Evolutionary conservation across 2,113 vertebrate species (phyloP), one percentile per base, ranked within the genome.

Genomic region (Mus spicilegus): DNA sequence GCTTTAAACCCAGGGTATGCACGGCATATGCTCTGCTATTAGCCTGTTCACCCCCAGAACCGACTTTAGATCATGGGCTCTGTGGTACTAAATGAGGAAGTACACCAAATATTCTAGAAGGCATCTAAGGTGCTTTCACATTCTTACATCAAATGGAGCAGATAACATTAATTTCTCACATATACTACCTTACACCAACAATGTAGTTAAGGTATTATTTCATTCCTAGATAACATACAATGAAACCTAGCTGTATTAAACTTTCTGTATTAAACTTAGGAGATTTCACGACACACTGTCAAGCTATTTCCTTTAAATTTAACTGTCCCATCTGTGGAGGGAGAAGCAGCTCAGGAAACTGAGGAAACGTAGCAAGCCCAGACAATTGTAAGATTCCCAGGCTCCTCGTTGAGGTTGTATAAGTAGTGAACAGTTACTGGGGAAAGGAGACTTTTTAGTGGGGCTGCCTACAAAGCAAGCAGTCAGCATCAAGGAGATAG

Each of bases 91-190:
- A 91, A 14, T 70, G 14, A 65, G 54, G 30, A 51, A 54, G 28
- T 84, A 93, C 73, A 94, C 54, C 39, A 82, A 94, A 51, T 49
- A 77, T 26, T 75, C 73, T 70, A 82, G 42, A 76, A 95, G 91
- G 91, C 39, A 88, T 88, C 49, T 46, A 54, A 5, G 63, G 30
- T 65, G 9, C 54, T 39, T 92, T 65, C 56, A 75, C 30, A 80
- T 76, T 87, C 69, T 63, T 85, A 84, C 54, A 54, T 95, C n/a
- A 94, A 72, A 75, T 58, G n/a, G 67, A 13, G 2, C 82, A 81
- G 2, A 72, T 28, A 87, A 91, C 10, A 85, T 8, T 70, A 81
- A 75, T 58, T 12, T 76, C 88, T 92, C 56, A 94, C 3, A 63
- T 70, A 67, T 75, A 46, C 1, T 49, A 30, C 36, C n/a, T 94